A percentile compares a stretch with the other conserved stretches of the same genome.
Evolutionary conservation across 2,113 vertebrate species (phyloP).

Genomic region (Nipponia nippon): DNA sequence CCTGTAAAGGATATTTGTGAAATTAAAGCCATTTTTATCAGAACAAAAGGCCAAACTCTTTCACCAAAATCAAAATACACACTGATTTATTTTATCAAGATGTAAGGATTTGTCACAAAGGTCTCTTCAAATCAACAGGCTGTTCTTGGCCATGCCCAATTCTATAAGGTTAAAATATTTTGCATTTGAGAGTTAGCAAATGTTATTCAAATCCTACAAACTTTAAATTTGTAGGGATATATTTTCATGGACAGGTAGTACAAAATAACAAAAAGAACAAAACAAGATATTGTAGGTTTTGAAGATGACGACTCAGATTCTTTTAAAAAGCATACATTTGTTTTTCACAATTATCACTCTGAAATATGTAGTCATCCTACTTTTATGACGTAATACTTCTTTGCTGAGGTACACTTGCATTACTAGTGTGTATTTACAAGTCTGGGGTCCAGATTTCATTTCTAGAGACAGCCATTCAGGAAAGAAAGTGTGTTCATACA

Average conservation of each 20-base stretch:
- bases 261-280: neutral
- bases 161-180: neutral
- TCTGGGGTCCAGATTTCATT: neutral
- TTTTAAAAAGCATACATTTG: neutral
- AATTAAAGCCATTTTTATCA: neutral
- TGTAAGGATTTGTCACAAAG: neutral
- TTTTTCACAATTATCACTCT: neutral
- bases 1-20: conserved; percentile 70
- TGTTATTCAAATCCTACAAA: neutral
- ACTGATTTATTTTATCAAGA: neutral
- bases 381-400: neutral
- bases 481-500: neutral
- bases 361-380: neutral
- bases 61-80: neutral
- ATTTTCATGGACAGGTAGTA: neutral
- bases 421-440: neutral
- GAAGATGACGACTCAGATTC: neutral
- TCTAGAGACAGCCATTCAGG: neutral
- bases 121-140: neutral
- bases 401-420: neutral
- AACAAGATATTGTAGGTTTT: neutral
- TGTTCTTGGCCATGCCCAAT: neutral
- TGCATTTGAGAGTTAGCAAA: neutral
- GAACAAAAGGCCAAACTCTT: neutral
- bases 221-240: neutral